phyloP scores from a whole-genome alignment of 1,140 invertebrate species.

The Listronotus oregonensis region DNA sequence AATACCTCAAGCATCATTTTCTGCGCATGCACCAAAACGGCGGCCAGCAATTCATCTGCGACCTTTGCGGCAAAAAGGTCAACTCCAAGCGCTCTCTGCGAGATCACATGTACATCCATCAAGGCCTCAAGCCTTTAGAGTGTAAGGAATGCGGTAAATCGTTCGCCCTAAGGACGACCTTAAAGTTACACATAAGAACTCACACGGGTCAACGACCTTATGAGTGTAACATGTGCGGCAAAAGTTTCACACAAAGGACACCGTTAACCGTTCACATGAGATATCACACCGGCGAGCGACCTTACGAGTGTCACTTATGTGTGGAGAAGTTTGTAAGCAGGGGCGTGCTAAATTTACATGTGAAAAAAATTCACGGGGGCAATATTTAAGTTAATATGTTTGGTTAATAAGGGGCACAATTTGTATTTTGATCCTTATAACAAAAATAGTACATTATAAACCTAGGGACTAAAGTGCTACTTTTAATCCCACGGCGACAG shows the following conservation, averaged over 20 bases:
- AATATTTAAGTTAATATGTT: constrained; percentile 11
- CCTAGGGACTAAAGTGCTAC: no score
- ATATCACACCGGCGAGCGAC: constrained; percentile 65
- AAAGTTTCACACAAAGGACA: constrained; percentile 59
- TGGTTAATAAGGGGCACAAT: neutral
- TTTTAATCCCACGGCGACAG: no score
- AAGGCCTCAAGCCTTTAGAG: constrained; percentile 47
- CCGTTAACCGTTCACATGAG: constrained; percentile 54
- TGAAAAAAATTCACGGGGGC: constrained; percentile 40
- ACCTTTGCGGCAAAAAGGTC: constrained; percentile 46
- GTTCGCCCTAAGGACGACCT: constrained; percentile 43
- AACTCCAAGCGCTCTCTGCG: constrained; percentile 43
- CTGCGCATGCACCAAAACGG: constrained; percentile 44
- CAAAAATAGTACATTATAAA: no score
- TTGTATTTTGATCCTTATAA: no score
- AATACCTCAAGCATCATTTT: constrained; percentile 44
- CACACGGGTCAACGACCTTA: constrained; percentile 80
- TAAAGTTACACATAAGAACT: constrained; percentile 74
- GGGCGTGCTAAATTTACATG: constrained; percentile 38
- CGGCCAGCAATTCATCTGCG: constrained; percentile 43
- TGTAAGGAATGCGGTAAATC: constrained; percentile 47
- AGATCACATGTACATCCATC: constrained; percentile 46
- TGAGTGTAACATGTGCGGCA: constrained; percentile 68
- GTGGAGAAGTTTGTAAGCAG: constrained; percentile 70
- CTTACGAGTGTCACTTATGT: constrained; percentile 66